phyloP scores from a whole-genome alignment of 2,113 vertebrate species.

The Puma concolor region DNA sequence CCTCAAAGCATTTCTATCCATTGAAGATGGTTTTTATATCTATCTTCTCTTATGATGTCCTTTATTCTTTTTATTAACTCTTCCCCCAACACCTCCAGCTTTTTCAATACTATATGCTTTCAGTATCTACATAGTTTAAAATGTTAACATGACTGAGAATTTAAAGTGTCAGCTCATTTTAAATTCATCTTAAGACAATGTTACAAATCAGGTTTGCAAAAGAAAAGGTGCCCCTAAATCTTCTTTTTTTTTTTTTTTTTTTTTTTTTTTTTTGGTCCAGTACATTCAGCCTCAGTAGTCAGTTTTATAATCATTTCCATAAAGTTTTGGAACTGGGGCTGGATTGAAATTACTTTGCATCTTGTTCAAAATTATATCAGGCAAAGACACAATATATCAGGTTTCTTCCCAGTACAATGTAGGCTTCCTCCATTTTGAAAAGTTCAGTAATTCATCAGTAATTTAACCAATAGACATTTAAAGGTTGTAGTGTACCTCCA shows the following conservation, averaged over 20 bases:
- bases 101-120: slow-evolving; percentile 14
- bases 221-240: not conserved
- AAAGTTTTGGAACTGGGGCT: slow-evolving; percentile 17
- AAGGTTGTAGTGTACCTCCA: slow-evolving; percentile 87
- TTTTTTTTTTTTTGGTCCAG: not conserved
- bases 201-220: not conserved
- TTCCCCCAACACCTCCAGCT: not conserved
- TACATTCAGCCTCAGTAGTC: not conserved
- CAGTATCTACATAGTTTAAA: slow-evolving; percentile 21
- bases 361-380: slow-evolving; percentile 60
- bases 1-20: not conserved
- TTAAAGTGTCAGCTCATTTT: slow-evolving; percentile 1
- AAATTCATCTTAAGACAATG: not conserved
- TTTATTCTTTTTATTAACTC: not conserved
- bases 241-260: not conserved
- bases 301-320: slow-evolving; percentile 23
- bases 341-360: slow-evolving; percentile 26
- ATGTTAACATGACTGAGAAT: not conserved
- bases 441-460: slow-evolving; percentile 85
- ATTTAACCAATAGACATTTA: slow-evolving; percentile 88
- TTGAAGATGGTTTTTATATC: not conserved
- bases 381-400: slow-evolving; percentile 51
- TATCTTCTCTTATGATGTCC: not conserved
- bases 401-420: slow-evolving; percentile 46
- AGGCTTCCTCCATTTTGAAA: slow-evolving; percentile 76